Base-by-base conservation (phyloP, 2,888 invertebrate species). In the Nemoura dubitans region DNA sequence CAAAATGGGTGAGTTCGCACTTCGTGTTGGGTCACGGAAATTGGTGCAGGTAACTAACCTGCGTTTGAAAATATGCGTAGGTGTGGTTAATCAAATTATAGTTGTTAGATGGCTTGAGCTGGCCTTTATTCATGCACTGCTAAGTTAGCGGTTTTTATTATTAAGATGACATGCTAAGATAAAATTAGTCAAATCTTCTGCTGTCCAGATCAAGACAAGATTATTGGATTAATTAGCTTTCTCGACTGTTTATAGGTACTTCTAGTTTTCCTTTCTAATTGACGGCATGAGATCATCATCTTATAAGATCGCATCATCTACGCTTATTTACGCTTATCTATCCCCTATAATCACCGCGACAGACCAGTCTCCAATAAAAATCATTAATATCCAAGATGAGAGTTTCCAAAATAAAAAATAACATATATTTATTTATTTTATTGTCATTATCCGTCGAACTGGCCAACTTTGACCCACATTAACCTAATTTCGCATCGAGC, bases 1-100 rank as follows among this genome's bases (percentile, higher is more conserved):
- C 14, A 97, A 97, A 93, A 95, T 98, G 93, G 98, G 97, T 97
- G 92, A 94, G 95, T 90, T 83, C 36, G 36, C 10, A 26, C 77
- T 76, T n/a, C 7, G 78, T 3, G 14, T 59, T 36, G 5, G 10
- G 36, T 10, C 6, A 59, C 16, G 21, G 21, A 14, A 28, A 78
- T 78, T 78, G 26, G 77, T 77, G 26, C 78, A 28, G 77, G n/a
- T 25, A 26, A 6, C 77, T 6, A 77, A 77, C 26, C 77, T 77
- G 77, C 14, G 77, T 6, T 25, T 26, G 14, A 25, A 26, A 77
- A 77, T 77, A 16, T 16, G n/a, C n/a, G n/a, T n/a, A n/a, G 3
- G 1, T 59, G 59, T 59, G 3, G 25, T 3, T 25, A 78, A 21
- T 26, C 78, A 78, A 28, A 28, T 76, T 3, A 25, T 6, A 28